A percentile compares a stretch with the other conserved stretches of the same genome.
These are phyloP conservation scores for Serripes groenlandicus DNA, from an alignment of 2,888 invertebrate species.

Conservation along the genomic window DNA sequence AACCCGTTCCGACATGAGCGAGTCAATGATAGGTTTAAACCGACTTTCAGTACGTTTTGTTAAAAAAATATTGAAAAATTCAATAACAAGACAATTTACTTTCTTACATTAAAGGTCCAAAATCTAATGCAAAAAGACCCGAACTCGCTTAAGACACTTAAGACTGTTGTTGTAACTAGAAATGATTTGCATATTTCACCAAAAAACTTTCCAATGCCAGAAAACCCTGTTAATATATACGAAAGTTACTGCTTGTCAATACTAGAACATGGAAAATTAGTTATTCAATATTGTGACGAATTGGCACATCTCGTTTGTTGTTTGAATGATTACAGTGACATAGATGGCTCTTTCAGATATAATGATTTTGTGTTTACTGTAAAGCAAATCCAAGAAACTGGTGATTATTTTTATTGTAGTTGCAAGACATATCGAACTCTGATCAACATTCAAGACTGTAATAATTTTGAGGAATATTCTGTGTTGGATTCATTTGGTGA, in stretches of 20 bases:
- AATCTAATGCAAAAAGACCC: too few relatives aligned
- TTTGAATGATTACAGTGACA: conserved; percentile 4
- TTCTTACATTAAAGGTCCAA: too few relatives aligned
- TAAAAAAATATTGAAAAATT: too few relatives aligned
- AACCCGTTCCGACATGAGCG: too few relatives aligned
- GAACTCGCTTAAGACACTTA: too few relatives aligned
- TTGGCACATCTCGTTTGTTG: neutral
- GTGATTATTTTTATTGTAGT: neutral
- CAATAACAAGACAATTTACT: too few relatives aligned
- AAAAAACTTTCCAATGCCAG: too few relatives aligned
- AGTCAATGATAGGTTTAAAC: too few relatives aligned
- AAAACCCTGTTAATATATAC: neutral
- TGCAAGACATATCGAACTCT: neutral
- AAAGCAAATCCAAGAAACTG: neutral
- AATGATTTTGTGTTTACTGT: neutral
- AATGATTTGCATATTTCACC: too few relatives aligned
- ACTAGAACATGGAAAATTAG: neutral
- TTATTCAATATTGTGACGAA: neutral
- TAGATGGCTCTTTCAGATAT: neutral
- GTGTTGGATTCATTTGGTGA: neutral
- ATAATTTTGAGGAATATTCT: neutral
- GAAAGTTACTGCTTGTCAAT: neutral
- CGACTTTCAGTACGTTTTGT: too few relatives aligned
- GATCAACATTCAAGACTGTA: neutral
- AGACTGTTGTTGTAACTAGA: too few relatives aligned